These are phyloP conservation scores for Polietes domitor DNA, from an alignment of 2,888 invertebrate species.

Conservation along the genomic window DNA sequence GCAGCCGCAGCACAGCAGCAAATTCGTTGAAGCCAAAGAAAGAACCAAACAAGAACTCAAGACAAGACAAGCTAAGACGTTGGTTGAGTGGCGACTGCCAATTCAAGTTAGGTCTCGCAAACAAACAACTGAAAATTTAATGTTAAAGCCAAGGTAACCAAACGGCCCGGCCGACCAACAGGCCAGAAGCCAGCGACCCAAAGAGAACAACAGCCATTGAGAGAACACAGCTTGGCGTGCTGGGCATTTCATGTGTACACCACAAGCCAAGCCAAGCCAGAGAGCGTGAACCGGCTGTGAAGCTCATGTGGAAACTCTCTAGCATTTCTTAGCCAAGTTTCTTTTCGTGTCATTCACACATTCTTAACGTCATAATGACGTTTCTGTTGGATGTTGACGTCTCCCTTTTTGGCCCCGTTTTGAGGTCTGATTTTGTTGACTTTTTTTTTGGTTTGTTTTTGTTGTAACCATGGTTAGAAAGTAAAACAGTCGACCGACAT, in stretches of 20 bases:
- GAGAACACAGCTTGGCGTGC: background rate
- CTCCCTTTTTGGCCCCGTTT: slow-evolving; percentile 26
- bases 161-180: slow-evolving; percentile 19
- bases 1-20: background rate
- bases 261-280: too few species aligned
- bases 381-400: slow-evolving; percentile 14
- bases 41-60: slow-evolving; percentile 59
- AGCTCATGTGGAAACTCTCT: background rate
- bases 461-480: slow-evolving; percentile 57
- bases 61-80: too few species aligned
- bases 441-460: background rate
- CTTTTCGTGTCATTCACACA: slow-evolving; percentile 21
- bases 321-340: background rate
- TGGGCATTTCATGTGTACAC: background rate
- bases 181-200: background rate
- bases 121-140: slow-evolving; percentile 31
- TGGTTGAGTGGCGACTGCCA: slow-evolving; percentile 26
- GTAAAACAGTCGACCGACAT: slow-evolving; percentile 36
- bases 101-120: slow-evolving; percentile 37
- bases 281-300: background rate
- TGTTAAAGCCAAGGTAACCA: slow-evolving; percentile 62
- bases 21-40: slow-evolving; percentile 41
- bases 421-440: background rate
- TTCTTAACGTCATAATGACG: slow-evolving; percentile 26
- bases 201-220: slow-evolving; percentile 29